Percentiles rank a stretch among this genome's conserved stretches.
phyloP scores from a whole-genome alignment of 2,888 invertebrate genomes.

The Malacosoma neustria region DNA sequence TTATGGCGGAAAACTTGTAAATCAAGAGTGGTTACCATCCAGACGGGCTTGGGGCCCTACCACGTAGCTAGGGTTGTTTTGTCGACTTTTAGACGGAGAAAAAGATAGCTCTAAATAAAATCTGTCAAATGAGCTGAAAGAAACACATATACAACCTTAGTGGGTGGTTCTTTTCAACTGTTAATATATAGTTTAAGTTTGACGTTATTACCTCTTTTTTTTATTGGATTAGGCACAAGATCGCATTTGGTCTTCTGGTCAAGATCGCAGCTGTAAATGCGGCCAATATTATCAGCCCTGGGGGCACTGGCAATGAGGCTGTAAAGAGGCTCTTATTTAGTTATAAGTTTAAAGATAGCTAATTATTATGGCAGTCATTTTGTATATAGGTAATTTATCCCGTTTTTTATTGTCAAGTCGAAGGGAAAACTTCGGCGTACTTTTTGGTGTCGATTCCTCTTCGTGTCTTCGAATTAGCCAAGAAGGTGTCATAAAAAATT shows the following conservation, averaged over 20 bases:
- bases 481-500: neutral
- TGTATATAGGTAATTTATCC: no score
- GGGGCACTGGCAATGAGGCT: constrained; percentile 45
- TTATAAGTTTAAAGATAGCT: neutral
- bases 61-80: no score
- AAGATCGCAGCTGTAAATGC: constrained; percentile 28
- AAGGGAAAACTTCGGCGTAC: neutral
- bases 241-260: neutral
- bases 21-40: no score
- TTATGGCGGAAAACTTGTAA: no score
- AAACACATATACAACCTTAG: neutral
- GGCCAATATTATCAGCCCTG: constrained; percentile 23
- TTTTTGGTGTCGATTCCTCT: neutral
- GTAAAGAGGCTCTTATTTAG: constrained; percentile 8
- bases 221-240: constrained; percentile 2
- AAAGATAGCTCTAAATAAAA: neutral
- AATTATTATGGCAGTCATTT: no score
- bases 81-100: neutral
- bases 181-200: neutral
- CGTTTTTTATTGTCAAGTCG: neutral
- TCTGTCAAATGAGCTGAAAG: neutral
- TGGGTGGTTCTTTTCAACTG: neutral
- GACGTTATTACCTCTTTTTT: constrained; percentile 11
- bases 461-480: neutral
- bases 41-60: no score